These are phyloP conservation scores for Harpagifer antarcticus DNA, from an alignment of 2,797 vertebrate genomes.

Conservation along the genomic window DNA sequence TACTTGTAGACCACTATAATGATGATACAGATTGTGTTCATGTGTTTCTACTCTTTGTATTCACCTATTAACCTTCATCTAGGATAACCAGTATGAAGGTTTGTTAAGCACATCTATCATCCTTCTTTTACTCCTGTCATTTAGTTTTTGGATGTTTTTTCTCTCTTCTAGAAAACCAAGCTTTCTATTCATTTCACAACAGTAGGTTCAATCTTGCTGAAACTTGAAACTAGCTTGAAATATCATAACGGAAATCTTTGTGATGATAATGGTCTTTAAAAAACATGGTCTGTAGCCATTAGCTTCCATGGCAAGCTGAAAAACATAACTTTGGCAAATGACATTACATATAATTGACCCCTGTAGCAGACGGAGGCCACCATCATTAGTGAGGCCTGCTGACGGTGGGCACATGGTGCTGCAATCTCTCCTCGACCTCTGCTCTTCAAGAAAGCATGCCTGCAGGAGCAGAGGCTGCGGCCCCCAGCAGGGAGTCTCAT, in stretches of 20 bases:
- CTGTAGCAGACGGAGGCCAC: neutral
- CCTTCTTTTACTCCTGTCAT: too few species aligned
- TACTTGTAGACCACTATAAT: too few species aligned
- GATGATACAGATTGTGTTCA: too few species aligned
- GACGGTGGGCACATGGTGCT: neutral
- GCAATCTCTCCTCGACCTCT: neutral
- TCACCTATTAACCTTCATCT: too few species aligned
- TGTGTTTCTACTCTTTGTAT: too few species aligned
- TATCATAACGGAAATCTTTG: neutral
- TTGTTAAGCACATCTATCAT: too few species aligned
- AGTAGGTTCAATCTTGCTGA: neutral
- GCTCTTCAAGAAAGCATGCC: slow-evolving; percentile 38
- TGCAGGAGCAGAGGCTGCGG: neutral
- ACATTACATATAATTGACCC: too few species aligned
- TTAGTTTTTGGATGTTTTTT: too few species aligned
- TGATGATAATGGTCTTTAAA: neutral
- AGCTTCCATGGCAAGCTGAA: neutral
- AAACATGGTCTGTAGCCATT: neutral
- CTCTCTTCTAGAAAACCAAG: too few species aligned
- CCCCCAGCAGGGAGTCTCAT: slow-evolving; percentile 44
- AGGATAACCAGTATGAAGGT: too few species aligned
- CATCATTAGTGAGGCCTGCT: neutral
- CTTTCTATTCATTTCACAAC: too few species aligned
- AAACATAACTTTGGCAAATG: neutral
- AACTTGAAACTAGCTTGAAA: neutral